These are phyloP conservation scores for Cyanoramphus novaezelandiae DNA, from an alignment of 2,113 vertebrate genomes.

Conservation along the genomic window DNA sequence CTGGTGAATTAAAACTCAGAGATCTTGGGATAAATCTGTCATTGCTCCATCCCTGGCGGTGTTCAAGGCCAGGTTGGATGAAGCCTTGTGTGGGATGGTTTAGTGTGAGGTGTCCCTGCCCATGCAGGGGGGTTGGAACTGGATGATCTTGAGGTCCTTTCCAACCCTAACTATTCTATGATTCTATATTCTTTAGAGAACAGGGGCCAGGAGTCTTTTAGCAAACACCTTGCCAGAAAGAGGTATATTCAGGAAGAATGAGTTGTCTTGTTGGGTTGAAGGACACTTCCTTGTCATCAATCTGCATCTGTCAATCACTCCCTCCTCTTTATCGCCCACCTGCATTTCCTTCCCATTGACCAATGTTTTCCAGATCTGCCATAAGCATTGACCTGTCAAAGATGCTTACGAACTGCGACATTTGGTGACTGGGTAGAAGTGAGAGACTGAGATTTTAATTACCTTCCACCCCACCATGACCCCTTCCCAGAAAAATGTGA, in stretches of 20 bases:
- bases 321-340: not conserved
- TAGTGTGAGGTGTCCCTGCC: too few species aligned
- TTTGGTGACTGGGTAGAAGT: not conserved
- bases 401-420: not conserved
- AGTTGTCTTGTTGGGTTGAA: not conserved
- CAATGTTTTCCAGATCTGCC: not conserved
- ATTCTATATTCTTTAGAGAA: not conserved
- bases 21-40: not conserved
- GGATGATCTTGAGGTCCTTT: too few species aligned
- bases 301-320: not conserved
- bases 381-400: not conserved
- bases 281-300: not conserved
- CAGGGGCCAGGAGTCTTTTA: not conserved
- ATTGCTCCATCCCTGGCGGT: too few species aligned
- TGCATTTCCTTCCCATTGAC: not conserved
- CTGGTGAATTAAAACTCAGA: not conserved
- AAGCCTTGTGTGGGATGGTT: too few species aligned
- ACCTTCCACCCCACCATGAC: not conserved
- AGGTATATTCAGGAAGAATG: not conserved
- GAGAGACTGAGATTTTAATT: not conserved
- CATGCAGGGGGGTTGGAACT: too few species aligned
- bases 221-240: not conserved
- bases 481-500: not conserved
- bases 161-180: too few species aligned
- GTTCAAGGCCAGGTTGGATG: too few species aligned